Percentiles rank a stretch among this genome's conserved stretches.
phyloP scores from a whole-genome alignment of 2,888 invertebrate genomes.

The Heliconius cydno region DNA sequence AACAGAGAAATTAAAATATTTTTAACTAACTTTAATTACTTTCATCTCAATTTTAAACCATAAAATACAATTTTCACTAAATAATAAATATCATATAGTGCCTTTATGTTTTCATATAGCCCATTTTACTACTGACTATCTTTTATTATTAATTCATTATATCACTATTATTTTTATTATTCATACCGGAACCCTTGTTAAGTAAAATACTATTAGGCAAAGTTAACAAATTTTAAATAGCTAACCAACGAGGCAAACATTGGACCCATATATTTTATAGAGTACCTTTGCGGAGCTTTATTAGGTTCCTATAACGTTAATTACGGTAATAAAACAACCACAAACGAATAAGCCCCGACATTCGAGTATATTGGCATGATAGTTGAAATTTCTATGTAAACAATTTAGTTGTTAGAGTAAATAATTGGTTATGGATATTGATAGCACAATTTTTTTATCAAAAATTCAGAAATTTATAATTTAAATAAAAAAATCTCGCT shows the following conservation, averaged over 20 bases:
- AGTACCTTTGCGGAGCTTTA: slow-evolving; percentile 24
- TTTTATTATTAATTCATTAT: neutral
- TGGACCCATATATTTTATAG: slow-evolving; percentile 19
- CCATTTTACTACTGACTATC: neutral
- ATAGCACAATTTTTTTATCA: too few species aligned
- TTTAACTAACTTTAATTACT: too few species aligned
- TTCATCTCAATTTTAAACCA: neutral
- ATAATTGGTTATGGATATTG: too few species aligned
- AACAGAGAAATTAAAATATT: too few species aligned
- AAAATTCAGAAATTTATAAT: too few species aligned
- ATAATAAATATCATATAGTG: neutral
- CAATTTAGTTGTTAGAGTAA: neutral
- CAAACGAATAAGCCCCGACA: slow-evolving; percentile 11
- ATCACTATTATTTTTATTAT: neutral
- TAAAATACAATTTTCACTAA: neutral
- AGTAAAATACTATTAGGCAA: slow-evolving; percentile 5
- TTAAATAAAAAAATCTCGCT: too few species aligned
- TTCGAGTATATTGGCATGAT: neutral
- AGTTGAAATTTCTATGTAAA: neutral
- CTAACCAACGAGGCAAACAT: neutral
- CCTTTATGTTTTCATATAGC: neutral
- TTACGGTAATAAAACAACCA: slow-evolving; percentile 26
- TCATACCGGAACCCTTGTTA: neutral
- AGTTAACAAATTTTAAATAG: slow-evolving; percentile 15
- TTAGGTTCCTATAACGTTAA: slow-evolving; percentile 28